A percentile compares a stretch with the other conserved stretches of the same genome.
These are phyloP conservation scores for Anthoscopus minutus DNA, from an alignment of 2,113 vertebrate genomes.

Conservation along the genomic window DNA sequence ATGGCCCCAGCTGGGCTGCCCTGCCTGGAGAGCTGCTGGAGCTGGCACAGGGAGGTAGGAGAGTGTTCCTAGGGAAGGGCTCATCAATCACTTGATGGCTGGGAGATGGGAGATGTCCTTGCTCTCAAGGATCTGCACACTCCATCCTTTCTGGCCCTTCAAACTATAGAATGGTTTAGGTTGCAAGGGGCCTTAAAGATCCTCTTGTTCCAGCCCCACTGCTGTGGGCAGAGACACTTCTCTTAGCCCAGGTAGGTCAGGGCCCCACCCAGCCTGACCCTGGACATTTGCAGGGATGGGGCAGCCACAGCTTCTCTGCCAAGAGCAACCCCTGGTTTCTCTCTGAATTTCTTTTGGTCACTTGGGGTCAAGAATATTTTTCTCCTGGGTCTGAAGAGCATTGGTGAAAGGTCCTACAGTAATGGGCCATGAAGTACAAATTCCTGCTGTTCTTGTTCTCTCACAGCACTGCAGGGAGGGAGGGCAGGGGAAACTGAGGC, in stretches of 20 bases:
- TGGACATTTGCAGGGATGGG: background rate
- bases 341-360: background rate
- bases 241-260: background rate
- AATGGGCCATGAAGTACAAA: background rate
- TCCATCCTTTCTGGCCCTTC: background rate
- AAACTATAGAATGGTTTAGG: background rate
- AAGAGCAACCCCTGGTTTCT: background rate
- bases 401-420: background rate
- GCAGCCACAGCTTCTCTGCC: background rate
- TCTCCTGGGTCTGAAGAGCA: background rate
- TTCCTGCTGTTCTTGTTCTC: background rate
- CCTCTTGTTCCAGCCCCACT: background rate
- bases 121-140: accelerated
- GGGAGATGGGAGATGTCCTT: background rate
- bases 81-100: accelerated
- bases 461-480: background rate
- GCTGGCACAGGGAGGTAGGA: background rate
- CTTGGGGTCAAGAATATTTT: background rate
- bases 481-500: background rate
- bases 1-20: background rate
- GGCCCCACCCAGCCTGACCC: background rate
- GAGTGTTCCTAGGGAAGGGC: background rate
- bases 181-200: background rate
- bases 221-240: accelerated
- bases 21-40: background rate